Base-by-base conservation (phyloP, 2,888 invertebrate species). In the Leptopilina syphax region DNA sequence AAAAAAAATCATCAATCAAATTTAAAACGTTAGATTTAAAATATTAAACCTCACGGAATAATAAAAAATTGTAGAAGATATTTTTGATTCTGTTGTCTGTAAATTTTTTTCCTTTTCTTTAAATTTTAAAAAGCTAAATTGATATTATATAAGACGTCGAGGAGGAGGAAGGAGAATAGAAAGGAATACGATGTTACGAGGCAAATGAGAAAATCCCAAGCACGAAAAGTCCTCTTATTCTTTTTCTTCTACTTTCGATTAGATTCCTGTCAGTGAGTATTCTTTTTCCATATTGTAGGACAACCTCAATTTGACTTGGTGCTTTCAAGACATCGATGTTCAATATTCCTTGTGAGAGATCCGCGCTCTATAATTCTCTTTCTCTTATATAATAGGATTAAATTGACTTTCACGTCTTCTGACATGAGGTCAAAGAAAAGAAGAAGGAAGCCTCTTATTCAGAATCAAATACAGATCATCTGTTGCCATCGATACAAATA, bases 361-460 rank as follows among this genome's bases (percentile, higher is more conserved):
- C 24, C 50, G 50, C 44, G 50, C 44, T 70, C 68, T 13, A 27
- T 70, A 27, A 54, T 7, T 47, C 27, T 27, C 27, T 70, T 68
- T 68, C 44, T 68, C 5, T 70, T 70, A 70, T 70, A 50, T 70
- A 70, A 70, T 70, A 70, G 27, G 68, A 70, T 70, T 70, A 70
- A 70, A 12, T 54, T 24, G 68, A 70, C 27, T 70, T 50, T 50
- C 18, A 18, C 13, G 50, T 70, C 50, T 70, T 54, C 24, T 27
- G 50, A 50, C 12, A 27, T 10, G 18, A 27, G 13, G 13, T 70
- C 50, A 70, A 27, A 24, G 18, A 70, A 47, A 54, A 68, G 44
- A 9, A 67, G n/a, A 50, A 12, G 3, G n/a, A 50, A 12, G 3
- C 50, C 9, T 6, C 24, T 70, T 50, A 4, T 24, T 24, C 34